A percentile compares a stretch with the other conserved stretches of the same genome.
These are phyloP conservation scores for Harpagifer antarcticus DNA, from an alignment of 2,797 vertebrate species.

Conservation along the genomic window DNA sequence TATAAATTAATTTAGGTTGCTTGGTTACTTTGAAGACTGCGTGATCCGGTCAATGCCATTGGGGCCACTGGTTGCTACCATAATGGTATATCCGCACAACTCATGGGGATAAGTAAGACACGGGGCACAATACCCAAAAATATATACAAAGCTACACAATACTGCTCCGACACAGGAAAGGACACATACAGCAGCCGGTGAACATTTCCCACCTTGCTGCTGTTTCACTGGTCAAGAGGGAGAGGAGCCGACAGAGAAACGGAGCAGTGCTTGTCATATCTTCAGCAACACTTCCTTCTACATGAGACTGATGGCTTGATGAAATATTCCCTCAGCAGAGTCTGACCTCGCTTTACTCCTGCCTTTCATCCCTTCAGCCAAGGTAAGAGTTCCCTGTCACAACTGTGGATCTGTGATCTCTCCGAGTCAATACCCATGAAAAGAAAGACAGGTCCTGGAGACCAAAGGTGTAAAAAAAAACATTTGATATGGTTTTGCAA, in stretches of 20 bases:
- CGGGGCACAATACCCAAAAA: not conserved
- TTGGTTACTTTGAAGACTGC: too few species aligned
- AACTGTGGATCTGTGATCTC: conserved; percentile 63
- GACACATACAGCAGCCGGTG: not conserved
- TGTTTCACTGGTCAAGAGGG: conserved; percentile 48
- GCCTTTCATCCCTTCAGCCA: conserved; percentile 65
- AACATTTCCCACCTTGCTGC: conserved; percentile 39
- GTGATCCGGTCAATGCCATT: too few species aligned
- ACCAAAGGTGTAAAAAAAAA: conserved; percentile 20
- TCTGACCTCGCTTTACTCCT: conserved; percentile 62
- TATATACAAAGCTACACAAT: not conserved
- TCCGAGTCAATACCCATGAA: conserved; percentile 31
- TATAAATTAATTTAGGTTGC: too few species aligned
- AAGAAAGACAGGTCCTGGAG: conserved; percentile 6
- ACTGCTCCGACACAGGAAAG: not conserved
- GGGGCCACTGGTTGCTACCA: not conserved
- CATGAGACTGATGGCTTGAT: conserved; percentile 61
- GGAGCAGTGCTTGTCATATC: conserved; percentile 54
- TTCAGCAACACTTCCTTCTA: conserved; percentile 42
- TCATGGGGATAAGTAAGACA: not conserved
- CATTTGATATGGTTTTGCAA: conserved; percentile 20
- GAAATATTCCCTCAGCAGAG: conserved; percentile 65
- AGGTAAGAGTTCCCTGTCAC: conserved; percentile 62
- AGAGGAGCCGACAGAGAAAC: conserved; percentile 30
- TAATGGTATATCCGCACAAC: not conserved